Conservation (phyloP, 2,797 vertebrate species). For the Rhinogobio ventralis region DNA sequence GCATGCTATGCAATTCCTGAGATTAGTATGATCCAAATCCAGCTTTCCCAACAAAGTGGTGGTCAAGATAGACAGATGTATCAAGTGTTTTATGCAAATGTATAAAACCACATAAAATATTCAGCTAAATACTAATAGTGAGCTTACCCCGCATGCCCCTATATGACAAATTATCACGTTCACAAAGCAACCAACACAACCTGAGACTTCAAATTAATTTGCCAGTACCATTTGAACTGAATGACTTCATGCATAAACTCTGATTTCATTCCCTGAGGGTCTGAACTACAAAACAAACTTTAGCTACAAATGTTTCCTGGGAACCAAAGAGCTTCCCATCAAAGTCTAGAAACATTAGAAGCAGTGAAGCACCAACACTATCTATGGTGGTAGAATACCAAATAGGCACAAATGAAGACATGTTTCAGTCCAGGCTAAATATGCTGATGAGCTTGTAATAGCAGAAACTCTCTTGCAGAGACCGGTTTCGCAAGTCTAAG, state of each 20-base stretch:
- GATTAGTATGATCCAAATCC: background rate
- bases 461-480: slow-evolving; percentile 39
- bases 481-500: slow-evolving; percentile 25
- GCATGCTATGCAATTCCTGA: background rate
- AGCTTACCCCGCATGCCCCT: background rate
- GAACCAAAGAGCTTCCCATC: slow-evolving; percentile 14
- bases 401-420: slow-evolving; percentile 43
- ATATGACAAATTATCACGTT: background rate
- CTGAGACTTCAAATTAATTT: background rate
- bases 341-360: slow-evolving; percentile 18
- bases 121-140: background rate
- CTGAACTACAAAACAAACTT: slow-evolving; percentile 33
- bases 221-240: slow-evolving; percentile 2
- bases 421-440: slow-evolving; percentile 37
- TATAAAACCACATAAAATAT: background rate
- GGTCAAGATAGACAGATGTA: background rate
- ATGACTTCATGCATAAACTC: slow-evolving; percentile 6
- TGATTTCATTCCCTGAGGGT: background rate
- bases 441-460: slow-evolving; percentile 50
- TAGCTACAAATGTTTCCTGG: slow-evolving; percentile 12
- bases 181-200: slow-evolving; percentile 2
- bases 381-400: slow-evolving; percentile 35
- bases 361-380: slow-evolving; percentile 16
- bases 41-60: background rate
- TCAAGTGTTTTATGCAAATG: background rate